Evolutionary conservation across 2,888 invertebrate species (phyloP), one percentile per base, ranked within the genome.

Genomic region (Orchestes rusci): DNA sequence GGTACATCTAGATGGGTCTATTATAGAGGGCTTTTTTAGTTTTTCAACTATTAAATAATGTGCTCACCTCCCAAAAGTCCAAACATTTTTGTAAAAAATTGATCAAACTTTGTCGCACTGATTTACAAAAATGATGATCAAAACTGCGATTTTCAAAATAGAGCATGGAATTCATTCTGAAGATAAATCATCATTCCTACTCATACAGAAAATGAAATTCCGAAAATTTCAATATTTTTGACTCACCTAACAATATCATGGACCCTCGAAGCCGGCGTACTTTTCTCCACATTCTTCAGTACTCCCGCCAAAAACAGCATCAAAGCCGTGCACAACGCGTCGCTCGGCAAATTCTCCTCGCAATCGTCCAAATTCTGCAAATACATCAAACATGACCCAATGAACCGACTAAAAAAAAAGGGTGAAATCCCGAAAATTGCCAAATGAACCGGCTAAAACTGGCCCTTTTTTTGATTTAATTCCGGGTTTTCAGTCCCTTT

Each of bases 171-270:
- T n/a, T n/a, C n/a, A n/a, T n/a, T n/a, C n/a, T n/a, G n/a, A n/a
- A n/a, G n/a, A n/a, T n/a, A n/a, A n/a, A n/a, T n/a, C n/a, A n/a
- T n/a, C n/a, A n/a, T n/a, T n/a, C n/a, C n/a, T n/a, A n/a, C n/a
- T n/a, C n/a, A n/a, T n/a, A n/a, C n/a, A n/a, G n/a, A n/a, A n/a
- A n/a, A n/a, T n/a, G n/a, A n/a, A n/a, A n/a, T n/a, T n/a, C n/a
- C n/a, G n/a, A n/a, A n/a, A n/a, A n/a, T n/a, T n/a, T n/a, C n/a
- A n/a, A n/a, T n/a, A n/a, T n/a, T n/a, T n/a, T n/a, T 34, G 12
- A 68, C 74, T 69, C 63, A 76, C 77, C 75, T 76, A 31, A 73
- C 68, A 42, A 76, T 69, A 58, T 77, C 76, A 53, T 75, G 75
- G 23, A 75, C 61, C 32, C 75, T 66, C 46, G 62, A 63, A 7